These are phyloP conservation scores for Ancistrus triradiatus DNA, from an alignment of 2,113 vertebrate genomes.

Conservation along the genomic window DNA sequence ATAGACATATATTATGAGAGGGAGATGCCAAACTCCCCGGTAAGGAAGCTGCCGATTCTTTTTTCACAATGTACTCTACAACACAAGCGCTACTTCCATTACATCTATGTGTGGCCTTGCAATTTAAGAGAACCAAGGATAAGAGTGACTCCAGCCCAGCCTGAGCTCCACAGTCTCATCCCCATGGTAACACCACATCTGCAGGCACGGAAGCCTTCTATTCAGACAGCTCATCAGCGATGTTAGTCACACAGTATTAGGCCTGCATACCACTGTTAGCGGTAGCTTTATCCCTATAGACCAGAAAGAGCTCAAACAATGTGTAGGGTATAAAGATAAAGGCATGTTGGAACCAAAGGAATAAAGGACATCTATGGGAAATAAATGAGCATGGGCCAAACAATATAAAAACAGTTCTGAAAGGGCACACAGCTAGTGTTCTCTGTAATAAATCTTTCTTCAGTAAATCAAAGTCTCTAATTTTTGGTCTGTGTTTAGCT, in stretches of 20 bases:
- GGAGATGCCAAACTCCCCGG: too few species aligned
- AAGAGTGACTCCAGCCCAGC: conserved; percentile 14
- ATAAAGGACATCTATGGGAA: conserved; percentile 1
- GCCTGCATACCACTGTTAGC: conserved; percentile 25
- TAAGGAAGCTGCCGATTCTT: background rate
- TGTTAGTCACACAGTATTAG: conserved; percentile 43
- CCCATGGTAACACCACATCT: conserved; percentile 45
- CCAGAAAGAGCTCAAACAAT: conserved; percentile 8
- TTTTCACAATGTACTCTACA: background rate
- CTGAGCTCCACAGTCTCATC: conserved; percentile 23
- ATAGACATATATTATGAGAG: too few species aligned
- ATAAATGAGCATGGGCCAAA: background rate
- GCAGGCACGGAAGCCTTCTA: conserved; percentile 40
- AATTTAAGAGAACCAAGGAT: conserved; percentile 30
- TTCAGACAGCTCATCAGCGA: conserved; percentile 44
- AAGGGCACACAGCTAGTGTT: background rate
- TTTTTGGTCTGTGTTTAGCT: background rate
- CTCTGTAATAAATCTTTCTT: background rate
- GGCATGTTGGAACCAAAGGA: conserved; percentile 1
- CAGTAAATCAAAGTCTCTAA: conserved; percentile 8
- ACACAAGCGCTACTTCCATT: conserved; percentile 1
- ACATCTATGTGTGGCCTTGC: conserved; percentile 18
- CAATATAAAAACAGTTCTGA: background rate
- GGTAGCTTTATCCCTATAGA: conserved; percentile 23
- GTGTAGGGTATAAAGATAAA: background rate